Percentiles rank a stretch among this genome's conserved stretches.
phyloP scores from a whole-genome alignment of 2,797 vertebrate species.

The Valencia hispanica region DNA sequence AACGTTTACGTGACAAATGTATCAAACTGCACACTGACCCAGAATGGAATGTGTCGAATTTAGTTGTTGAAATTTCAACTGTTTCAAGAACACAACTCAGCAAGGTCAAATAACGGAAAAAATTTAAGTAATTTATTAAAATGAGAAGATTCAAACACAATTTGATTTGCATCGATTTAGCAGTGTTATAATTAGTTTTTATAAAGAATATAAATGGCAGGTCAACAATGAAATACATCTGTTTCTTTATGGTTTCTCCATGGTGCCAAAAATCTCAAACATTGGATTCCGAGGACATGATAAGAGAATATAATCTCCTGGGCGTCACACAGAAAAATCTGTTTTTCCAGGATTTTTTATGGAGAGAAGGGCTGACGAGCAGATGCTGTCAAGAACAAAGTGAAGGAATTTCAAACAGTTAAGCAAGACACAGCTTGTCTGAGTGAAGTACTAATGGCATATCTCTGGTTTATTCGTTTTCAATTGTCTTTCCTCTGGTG shows the following conservation, averaged over 20 bases:
- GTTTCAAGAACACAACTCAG: background rate
- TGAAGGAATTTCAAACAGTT: too few relatives aligned
- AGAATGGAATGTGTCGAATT: background rate
- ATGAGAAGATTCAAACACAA: background rate
- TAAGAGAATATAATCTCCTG: too few relatives aligned
- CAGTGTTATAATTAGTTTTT: background rate
- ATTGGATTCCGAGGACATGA: background rate
- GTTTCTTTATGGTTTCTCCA: background rate
- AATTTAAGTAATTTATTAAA: background rate
- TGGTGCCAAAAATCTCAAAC: background rate
- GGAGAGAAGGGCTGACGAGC: too few relatives aligned
- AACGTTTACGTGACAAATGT: background rate
- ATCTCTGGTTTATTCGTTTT: too few relatives aligned
- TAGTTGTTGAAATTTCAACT: background rate
- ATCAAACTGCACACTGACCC: background rate
- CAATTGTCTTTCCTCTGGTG: too few relatives aligned
- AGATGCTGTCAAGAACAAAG: too few relatives aligned
- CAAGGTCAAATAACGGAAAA: background rate
- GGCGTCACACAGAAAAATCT: too few relatives aligned
- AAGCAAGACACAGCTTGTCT: too few relatives aligned
- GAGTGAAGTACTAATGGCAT: too few relatives aligned
- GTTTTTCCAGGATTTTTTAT: too few relatives aligned
- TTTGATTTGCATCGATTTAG: background rate
- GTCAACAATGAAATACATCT: background rate
- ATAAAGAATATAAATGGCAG: background rate